Conservation (phyloP, 1,140 invertebrate genomes). For the Camponotus pennsylvanicus region DNA sequence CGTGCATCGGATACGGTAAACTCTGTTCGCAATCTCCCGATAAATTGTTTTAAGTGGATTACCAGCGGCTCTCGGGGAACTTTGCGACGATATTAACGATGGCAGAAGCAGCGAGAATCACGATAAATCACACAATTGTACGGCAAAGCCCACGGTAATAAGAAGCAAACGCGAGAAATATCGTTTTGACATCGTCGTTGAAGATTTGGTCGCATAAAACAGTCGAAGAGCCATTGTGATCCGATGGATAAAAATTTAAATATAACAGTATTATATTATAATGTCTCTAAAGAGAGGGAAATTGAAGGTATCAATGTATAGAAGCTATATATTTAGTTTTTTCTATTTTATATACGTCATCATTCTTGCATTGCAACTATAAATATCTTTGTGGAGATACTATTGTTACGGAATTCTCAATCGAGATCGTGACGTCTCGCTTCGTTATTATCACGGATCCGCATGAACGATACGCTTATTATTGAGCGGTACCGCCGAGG, state of each 20-base stretch:
- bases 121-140: constrained; percentile 63
- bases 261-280: not conserved
- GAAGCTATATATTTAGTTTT: not conserved
- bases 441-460: constrained; percentile 32
- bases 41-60: constrained; percentile 64
- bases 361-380: constrained; percentile 11
- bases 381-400: not conserved
- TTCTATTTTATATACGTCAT: constrained; percentile 6
- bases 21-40: constrained; percentile 47
- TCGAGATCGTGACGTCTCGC: constrained; percentile 12
- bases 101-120: constrained; percentile 45
- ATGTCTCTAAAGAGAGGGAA: not conserved
- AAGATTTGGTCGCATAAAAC: constrained; percentile 7
- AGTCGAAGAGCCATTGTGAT: not conserved
- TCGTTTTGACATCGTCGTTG: not conserved
- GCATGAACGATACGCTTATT: constrained; percentile 13
- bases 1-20: constrained; percentile 47
- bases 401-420: constrained; percentile 29
- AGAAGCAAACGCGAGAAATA: constrained; percentile 22
- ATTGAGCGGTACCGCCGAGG: not conserved
- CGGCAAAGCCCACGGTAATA: not conserved
- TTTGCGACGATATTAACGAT: constrained; percentile 30
- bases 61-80: constrained; percentile 42
- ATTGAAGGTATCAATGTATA: not conserved
- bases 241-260: constrained; percentile 8